Evolutionary conservation across 2,888 invertebrate genomes (phyloP).

Genomic region (Stramonita haemastoma): DNA sequence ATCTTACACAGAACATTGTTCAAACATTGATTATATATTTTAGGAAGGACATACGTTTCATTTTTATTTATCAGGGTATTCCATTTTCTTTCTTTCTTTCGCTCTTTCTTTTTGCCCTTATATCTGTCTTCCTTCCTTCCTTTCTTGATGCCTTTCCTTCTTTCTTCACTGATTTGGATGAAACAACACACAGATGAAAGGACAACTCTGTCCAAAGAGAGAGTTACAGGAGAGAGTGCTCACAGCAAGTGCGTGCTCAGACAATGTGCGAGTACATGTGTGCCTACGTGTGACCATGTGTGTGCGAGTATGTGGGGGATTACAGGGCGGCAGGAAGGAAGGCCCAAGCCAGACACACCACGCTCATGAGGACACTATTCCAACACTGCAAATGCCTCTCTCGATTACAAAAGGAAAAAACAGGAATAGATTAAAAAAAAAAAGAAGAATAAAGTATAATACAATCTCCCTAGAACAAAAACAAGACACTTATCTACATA

Average conservation of each 20-base stretch:
- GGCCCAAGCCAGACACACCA: no score
- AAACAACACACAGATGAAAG: neutral
- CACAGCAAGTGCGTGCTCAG: neutral
- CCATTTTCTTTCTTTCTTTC: neutral
- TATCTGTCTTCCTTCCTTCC: neutral
- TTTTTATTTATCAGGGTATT: neutral
- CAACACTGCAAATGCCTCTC: no score
- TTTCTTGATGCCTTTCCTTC: neutral
- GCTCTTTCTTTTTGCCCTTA: neutral
- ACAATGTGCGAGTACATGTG: neutral
- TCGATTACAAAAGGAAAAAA: no score
- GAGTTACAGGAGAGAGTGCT: neutral
- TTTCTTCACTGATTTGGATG: neutral
- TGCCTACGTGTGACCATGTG: neutral
- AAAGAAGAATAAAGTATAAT: no score
- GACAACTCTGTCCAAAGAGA: neutral
- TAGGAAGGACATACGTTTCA: neutral
- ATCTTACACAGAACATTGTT: neutral
- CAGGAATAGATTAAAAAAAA: no score
- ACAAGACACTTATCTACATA: no score
- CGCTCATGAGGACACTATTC: no score
- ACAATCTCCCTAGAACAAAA: no score
- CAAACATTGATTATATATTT: neutral
- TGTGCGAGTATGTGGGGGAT: neutral
- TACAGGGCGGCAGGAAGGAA: no score